Conservation (phyloP, 2,888 invertebrate genomes). For the Dioctria linearis region DNA sequence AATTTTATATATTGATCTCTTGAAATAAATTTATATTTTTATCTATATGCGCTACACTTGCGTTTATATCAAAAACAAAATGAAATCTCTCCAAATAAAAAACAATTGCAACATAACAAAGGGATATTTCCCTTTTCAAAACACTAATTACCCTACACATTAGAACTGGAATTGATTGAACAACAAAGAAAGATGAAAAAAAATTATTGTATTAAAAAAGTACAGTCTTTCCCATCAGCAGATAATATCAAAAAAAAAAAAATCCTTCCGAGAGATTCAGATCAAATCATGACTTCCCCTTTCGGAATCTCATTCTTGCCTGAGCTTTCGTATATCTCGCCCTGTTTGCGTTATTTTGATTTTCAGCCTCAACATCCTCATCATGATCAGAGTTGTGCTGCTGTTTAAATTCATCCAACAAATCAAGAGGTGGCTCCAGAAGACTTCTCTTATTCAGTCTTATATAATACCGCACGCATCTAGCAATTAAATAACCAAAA, state of each 20-base stretch:
- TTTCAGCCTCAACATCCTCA: conserved; percentile 61
- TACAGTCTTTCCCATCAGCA: conserved; percentile 27
- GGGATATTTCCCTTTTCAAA: not conserved
- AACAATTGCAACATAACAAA: not conserved
- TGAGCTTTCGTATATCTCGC: conserved; percentile 81
- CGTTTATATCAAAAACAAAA: not conserved
- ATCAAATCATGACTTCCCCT: conserved; percentile 76
- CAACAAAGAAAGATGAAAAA: not conserved
- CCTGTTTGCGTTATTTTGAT: conserved; percentile 60
- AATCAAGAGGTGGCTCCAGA: conserved; percentile 73
- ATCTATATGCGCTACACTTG: not conserved
- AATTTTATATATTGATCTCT: not conserved
- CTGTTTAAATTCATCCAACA: conserved; percentile 65
- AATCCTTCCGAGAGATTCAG: not conserved
- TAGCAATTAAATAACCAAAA: conserved; percentile 79
- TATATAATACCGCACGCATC: conserved; percentile 73
- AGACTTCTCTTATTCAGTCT: conserved; percentile 73
- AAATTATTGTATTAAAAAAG: not conserved
- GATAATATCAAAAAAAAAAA: not conserved
- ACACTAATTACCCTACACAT: not conserved
- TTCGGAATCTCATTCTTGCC: conserved; percentile 82
- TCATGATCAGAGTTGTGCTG: conserved; percentile 54
- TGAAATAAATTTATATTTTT: not conserved
- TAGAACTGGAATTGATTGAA: conserved; percentile 5
- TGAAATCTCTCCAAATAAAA: conserved; percentile 1